Conservation (phyloP, 1,140 invertebrate genomes). For the Trachymyrmex cornetzi region DNA sequence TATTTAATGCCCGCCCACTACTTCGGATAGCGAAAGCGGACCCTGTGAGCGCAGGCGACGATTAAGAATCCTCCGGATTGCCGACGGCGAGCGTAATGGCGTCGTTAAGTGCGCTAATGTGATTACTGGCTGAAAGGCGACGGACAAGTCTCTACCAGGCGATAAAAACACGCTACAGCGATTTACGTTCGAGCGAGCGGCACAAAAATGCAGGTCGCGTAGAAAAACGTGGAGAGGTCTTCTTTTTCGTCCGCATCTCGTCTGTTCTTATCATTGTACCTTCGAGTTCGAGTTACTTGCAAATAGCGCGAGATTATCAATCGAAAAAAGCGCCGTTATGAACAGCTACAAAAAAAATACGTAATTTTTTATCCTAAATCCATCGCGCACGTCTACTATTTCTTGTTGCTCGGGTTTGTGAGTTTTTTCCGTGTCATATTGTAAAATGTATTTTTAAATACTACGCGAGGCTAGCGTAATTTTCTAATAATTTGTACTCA, state of each 20-base stretch:
- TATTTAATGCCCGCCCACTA: conserved; percentile 69
- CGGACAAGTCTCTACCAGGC: conserved; percentile 52
- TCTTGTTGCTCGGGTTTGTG: neutral
- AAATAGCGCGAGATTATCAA: conserved; percentile 9
- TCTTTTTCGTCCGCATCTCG: conserved; percentile 3
- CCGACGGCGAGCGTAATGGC: conserved; percentile 68
- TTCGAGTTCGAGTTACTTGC: neutral
- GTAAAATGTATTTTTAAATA: neutral
- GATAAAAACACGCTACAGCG: conserved; percentile 68
- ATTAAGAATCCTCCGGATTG: conserved; percentile 74
- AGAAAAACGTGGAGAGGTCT: conserved; percentile 7
- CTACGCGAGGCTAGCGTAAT: neutral
- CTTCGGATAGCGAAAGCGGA: neutral
- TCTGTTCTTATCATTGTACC: conserved; percentile 28
- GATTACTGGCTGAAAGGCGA: conserved; percentile 75
- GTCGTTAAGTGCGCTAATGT: conserved; percentile 76
- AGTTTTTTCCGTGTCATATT: neutral
- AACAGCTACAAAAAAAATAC: neutral
- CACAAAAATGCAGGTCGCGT: conserved; percentile 13
- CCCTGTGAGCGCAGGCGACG: conserved; percentile 59
- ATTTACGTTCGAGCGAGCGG: conserved; percentile 57
- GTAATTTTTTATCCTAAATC: neutral
- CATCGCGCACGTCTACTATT: neutral
- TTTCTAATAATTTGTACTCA: neutral
- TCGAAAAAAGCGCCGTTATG: neutral